Conservation (phyloP, 2,797 vertebrate genomes). For the Takifugu ocellatus region DNA sequence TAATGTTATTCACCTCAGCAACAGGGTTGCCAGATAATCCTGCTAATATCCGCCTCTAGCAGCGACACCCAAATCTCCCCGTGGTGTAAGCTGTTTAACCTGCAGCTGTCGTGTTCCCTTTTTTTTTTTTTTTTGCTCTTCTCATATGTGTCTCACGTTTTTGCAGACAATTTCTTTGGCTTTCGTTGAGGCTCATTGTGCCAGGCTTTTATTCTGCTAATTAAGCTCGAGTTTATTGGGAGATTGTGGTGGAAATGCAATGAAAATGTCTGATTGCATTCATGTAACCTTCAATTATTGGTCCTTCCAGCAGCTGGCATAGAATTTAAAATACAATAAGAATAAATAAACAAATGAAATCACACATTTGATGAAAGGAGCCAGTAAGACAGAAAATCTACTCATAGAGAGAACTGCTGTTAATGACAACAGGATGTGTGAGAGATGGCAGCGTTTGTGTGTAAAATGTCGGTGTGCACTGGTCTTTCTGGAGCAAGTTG, state of each 20-base stretch:
- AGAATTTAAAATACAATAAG: too few relatives aligned
- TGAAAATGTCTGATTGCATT: too few relatives aligned
- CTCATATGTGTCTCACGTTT: slow-evolving; percentile 13
- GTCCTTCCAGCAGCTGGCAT: too few relatives aligned
- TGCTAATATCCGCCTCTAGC: slow-evolving; percentile 62
- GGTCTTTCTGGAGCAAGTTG: slow-evolving; percentile 18
- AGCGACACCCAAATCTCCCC: slow-evolving; percentile 55
- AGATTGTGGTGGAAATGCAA: too few relatives aligned
- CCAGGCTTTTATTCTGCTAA: background rate
- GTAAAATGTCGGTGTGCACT: slow-evolving; percentile 22
- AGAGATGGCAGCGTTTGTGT: slow-evolving; percentile 15
- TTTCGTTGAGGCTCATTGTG: slow-evolving; percentile 5
- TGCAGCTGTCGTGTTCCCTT: slow-evolving; percentile 32
- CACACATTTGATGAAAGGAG: slow-evolving; percentile 5
- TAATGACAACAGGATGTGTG: slow-evolving; percentile 26
- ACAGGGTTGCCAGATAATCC: slow-evolving; percentile 70
- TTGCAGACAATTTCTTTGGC: slow-evolving; percentile 11
- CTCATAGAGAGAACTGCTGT: slow-evolving; percentile 14
- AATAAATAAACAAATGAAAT: too few relatives aligned
- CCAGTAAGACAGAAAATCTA: background rate
- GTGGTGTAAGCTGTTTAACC: slow-evolving; percentile 66
- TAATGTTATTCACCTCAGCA: slow-evolving; percentile 61
- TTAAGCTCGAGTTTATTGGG: too few relatives aligned
- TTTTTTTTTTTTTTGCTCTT: slow-evolving; percentile 5
- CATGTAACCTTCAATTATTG: too few relatives aligned